Conservation (phyloP, 1,140 invertebrate species). For the Aphaenogaster ashmeadi region DNA sequence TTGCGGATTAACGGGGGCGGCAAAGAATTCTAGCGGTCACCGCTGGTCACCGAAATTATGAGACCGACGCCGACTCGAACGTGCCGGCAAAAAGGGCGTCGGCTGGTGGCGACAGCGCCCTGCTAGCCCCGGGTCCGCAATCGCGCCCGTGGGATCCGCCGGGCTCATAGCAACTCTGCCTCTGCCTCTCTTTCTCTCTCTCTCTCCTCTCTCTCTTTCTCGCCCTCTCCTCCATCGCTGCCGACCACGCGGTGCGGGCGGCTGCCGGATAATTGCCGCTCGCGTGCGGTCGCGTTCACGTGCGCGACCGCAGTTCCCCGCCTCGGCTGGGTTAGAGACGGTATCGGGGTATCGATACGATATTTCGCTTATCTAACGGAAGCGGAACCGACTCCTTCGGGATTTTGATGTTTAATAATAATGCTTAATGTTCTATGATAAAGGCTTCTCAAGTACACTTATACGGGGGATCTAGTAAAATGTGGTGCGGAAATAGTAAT, state of each 20-base stretch:
- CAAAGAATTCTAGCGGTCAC: neutral
- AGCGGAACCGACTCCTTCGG: neutral
- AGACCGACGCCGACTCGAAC: constrained; percentile 56
- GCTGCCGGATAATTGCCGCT: constrained; percentile 70
- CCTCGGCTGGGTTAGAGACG: constrained; percentile 1
- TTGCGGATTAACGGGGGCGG: neutral
- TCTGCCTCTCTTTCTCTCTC: constrained; percentile 28
- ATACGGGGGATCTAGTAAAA: neutral
- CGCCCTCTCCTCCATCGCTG: constrained; percentile 42
- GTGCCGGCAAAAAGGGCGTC: constrained; percentile 67
- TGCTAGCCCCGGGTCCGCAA: constrained; percentile 64
- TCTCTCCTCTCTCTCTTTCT: constrained; percentile 2
- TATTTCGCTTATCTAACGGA: constrained; percentile 29
- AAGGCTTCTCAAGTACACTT: neutral
- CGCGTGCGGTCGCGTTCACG: constrained; percentile 69
- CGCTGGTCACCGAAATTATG: constrained; percentile 51
- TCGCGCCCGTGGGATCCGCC: constrained; percentile 68
- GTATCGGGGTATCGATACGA: constrained; percentile 34
- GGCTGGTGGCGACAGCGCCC: constrained; percentile 72
- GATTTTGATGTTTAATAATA: constrained; percentile 29
- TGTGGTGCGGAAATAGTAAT: neutral
- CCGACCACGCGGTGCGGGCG: constrained; percentile 62
- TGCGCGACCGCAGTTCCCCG: constrained; percentile 58
- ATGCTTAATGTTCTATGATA: neutral
- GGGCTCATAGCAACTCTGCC: constrained; percentile 61